These are phyloP conservation scores for Gadopsis bispinosus DNA, from an alignment of 2,797 vertebrate species.

Conservation along the genomic window DNA sequence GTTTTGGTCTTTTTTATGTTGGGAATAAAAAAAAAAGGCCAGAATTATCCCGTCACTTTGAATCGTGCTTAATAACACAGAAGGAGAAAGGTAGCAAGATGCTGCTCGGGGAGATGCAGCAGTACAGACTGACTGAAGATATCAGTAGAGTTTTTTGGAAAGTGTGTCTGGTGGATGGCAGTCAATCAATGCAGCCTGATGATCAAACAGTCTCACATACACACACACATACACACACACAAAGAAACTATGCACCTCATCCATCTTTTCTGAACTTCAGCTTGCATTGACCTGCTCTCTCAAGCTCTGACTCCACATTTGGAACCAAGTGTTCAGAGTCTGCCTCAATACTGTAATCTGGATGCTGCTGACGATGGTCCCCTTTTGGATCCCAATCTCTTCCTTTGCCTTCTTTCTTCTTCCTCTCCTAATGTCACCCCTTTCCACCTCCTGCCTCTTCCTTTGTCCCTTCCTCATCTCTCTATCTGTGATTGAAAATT, in stretches of 20 bases:
- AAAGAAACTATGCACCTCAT: constrained; percentile 13
- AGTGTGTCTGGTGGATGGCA: constrained; percentile 45
- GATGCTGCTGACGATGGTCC: constrained; percentile 43
- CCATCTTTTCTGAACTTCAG: constrained; percentile 33
- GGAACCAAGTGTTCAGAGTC: constrained; percentile 19
- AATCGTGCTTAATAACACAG: neutral
- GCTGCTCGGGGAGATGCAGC: neutral
- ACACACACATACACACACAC: constrained; percentile 13
- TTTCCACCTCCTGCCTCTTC: constrained; percentile 24
- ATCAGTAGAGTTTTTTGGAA: constrained; percentile 32
- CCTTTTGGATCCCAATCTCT: constrained; percentile 14
- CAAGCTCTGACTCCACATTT: constrained; percentile 15
- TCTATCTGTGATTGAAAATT: constrained; percentile 13
- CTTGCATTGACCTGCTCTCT: constrained; percentile 38
- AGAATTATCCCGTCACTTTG: neutral
- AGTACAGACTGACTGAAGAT: constrained; percentile 5
- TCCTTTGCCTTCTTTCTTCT: constrained; percentile 3
- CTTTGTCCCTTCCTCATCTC: constrained; percentile 17
- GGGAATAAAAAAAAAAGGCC: neutral
- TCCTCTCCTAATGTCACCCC: constrained; percentile 20
- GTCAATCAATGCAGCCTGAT: constrained; percentile 51
- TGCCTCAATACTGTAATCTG: constrained; percentile 6
- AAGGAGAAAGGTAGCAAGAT: neutral
- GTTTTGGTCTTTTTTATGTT: neutral
- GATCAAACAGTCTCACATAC: constrained; percentile 34